Percentiles rank a stretch among this genome's conserved stretches.
phyloP scores from a whole-genome alignment of 2,888 invertebrate species.

The Kuschelorhynchus macadamiae region DNA sequence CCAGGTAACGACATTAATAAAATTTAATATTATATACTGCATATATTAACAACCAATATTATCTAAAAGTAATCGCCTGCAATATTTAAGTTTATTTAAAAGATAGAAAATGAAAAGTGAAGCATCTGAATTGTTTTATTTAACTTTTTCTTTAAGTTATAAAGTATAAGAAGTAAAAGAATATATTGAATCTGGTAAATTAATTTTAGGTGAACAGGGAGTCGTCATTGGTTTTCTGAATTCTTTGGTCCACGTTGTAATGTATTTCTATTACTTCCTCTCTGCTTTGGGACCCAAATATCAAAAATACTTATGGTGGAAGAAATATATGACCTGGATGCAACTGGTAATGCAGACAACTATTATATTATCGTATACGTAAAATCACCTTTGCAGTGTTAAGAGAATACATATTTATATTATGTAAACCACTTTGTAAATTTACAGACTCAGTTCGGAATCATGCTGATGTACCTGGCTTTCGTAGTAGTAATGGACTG shows the following conservation, averaged over 20 bases:
- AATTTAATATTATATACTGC: not conserved
- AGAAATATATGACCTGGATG: slow-evolving; percentile 88
- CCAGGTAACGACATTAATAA: slow-evolving; percentile 71
- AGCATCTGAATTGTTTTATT: too few species aligned
- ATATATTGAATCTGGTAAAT: too few species aligned
- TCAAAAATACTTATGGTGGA: slow-evolving; percentile 96
- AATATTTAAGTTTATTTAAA: too few species aligned
- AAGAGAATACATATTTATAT: too few species aligned
- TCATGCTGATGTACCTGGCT: slow-evolving; percentile 81
- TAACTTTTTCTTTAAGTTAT: too few species aligned
- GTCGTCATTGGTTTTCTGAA: slow-evolving; percentile 90
- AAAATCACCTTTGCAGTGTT: too few species aligned
- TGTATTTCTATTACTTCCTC: slow-evolving; percentile 93
- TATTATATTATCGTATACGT: too few species aligned
- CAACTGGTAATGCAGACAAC: slow-evolving; percentile 90
- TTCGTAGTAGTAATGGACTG: slow-evolving; percentile 77
- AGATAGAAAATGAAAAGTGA: too few species aligned
- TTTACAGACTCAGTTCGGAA: slow-evolving; percentile 80
- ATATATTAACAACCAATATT: too few species aligned
- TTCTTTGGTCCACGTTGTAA: slow-evolving; percentile 90
- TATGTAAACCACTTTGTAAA: too few species aligned
- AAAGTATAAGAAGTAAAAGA: too few species aligned
- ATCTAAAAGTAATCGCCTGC: too few species aligned
- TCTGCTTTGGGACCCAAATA: slow-evolving; percentile 90
- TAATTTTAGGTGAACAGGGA: slow-evolving; percentile 87